These are phyloP conservation scores for Diploscapter pachys DNA, from an alignment of 1,140 invertebrate species.

Conservation along the genomic window DNA sequence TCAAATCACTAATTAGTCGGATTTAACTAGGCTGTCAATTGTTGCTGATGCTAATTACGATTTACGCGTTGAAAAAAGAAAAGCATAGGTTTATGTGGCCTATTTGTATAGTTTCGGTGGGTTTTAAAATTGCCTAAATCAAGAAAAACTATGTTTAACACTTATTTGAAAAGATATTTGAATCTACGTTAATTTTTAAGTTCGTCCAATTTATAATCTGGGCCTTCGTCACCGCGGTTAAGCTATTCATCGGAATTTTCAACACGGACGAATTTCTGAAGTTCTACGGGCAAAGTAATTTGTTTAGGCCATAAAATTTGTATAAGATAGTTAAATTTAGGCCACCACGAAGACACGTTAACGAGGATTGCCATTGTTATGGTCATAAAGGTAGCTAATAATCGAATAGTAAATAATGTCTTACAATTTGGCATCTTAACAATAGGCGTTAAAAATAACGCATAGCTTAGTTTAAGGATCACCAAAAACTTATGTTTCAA, in stretches of 20 bases:
- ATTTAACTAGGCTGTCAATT: neutral
- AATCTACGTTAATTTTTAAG: neutral
- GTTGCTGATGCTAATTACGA: constrained; percentile 1
- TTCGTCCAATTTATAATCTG: constrained; percentile 1
- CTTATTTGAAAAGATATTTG: neutral
- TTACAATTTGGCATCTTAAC: no score
- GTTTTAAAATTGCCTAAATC: neutral
- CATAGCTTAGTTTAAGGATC: no score
- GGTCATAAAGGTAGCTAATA: neutral
- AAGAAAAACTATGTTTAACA: neutral
- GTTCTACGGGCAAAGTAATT: constrained; percentile 8
- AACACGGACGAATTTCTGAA: constrained; percentile 15
- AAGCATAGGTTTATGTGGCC: constrained; percentile 14
- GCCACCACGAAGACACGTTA: constrained; percentile 13
- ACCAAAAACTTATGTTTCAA: no score
- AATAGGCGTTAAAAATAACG: no score
- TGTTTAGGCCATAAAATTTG: neutral
- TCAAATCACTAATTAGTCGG: neutral
- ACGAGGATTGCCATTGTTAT: neutral
- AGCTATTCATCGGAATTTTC: constrained; percentile 14
- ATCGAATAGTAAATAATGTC: no score
- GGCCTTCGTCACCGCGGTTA: constrained; percentile 4
- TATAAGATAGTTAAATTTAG: neutral
- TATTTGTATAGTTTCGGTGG: neutral
- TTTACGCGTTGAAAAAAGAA: constrained; percentile 18